phyloP scores from a whole-genome alignment of 2,888 invertebrate genomes.

The Aphrophora alni region DNA sequence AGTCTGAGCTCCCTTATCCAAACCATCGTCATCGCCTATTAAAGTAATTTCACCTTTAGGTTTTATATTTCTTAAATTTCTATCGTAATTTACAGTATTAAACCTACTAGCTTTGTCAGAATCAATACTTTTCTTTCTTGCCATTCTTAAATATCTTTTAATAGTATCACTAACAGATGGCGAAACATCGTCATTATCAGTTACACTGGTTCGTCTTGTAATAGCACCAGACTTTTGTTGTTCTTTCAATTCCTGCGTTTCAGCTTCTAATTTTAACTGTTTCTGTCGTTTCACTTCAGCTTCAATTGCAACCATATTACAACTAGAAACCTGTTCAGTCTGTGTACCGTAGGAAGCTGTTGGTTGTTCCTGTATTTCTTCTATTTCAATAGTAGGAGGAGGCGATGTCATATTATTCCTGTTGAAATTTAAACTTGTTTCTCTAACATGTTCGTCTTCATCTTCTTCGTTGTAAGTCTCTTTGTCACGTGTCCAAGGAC shows the following conservation, averaged over 20 bases:
- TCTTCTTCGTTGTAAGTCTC: conserved; percentile 46
- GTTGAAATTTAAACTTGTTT: conserved; percentile 34
- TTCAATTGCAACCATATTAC: conserved; percentile 61
- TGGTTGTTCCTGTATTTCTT: conserved; percentile 62
- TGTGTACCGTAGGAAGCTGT: conserved; percentile 62
- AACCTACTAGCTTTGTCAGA: conserved; percentile 81
- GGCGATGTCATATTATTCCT: conserved; percentile 58
- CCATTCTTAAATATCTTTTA: conserved; percentile 85
- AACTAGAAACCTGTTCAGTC: conserved; percentile 67
- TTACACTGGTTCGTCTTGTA: conserved; percentile 69
- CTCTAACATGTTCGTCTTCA: conserved; percentile 51
- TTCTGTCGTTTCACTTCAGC: conserved; percentile 59
- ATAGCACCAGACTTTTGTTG: conserved; percentile 17
- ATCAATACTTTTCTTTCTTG: conserved; percentile 84
- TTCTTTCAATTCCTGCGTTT: conserved; percentile 59
- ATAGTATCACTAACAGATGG: conserved; percentile 88
- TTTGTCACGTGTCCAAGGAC: conserved; percentile 7
- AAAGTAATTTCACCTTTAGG: conserved; percentile 77
- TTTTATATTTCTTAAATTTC: conserved; percentile 82
- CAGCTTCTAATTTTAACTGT: conserved; percentile 60
- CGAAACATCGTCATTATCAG: conserved; percentile 84
- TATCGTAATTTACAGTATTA: conserved; percentile 87
- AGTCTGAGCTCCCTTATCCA: conserved; percentile 78
- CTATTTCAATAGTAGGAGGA: conserved; percentile 73
- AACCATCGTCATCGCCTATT: conserved; percentile 78